Percentiles rank a stretch among this genome's conserved stretches.
phyloP scores from a whole-genome alignment of 2,888 invertebrate genomes.

The Drosophila fulvimacula region DNA sequence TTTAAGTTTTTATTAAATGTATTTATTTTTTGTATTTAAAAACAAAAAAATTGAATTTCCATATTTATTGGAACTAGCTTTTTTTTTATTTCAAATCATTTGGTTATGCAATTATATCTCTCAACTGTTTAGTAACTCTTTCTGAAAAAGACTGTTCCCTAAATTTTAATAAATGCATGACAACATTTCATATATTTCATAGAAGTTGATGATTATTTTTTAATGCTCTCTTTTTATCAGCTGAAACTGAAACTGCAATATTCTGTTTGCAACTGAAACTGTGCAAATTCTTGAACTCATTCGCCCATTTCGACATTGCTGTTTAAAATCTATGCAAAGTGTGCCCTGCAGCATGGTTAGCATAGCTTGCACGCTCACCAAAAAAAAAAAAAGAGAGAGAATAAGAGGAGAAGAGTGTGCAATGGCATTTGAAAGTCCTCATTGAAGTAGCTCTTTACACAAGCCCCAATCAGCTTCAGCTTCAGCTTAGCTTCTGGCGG shows the following conservation, averaged over 20 bases:
- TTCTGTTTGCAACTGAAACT: conserved; percentile 22
- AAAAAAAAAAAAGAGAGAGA: background rate
- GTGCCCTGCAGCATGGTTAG: conserved; percentile 19
- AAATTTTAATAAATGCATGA: background rate
- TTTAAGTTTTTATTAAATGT: too few relatives aligned
- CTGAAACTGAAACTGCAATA: conserved; percentile 15
- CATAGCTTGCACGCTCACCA: background rate
- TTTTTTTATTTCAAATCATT: background rate
- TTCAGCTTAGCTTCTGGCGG: conserved; percentile 50
- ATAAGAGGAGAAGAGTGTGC: conserved; percentile 36
- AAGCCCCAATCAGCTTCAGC: conserved; percentile 53
- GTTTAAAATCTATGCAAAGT: conserved; percentile 35
- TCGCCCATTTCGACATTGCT: conserved; percentile 10
- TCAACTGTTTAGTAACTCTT: background rate
- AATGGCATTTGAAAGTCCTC: conserved; percentile 54
- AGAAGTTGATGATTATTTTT: background rate
- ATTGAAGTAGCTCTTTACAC: conserved; percentile 52
- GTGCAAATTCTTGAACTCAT: conserved; percentile 7
- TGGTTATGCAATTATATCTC: background rate
- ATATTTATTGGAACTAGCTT: too few relatives aligned
- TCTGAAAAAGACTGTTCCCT: background rate
- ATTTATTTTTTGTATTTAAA: too few relatives aligned
- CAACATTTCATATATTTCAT: background rate
- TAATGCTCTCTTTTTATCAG: background rate
- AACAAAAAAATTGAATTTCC: too few relatives aligned